A percentile compares a stretch with the other conserved stretches of the same genome.
Evolutionary conservation across 2,113 vertebrate species (phyloP).

Genomic region (Gila orcuttii): DNA sequence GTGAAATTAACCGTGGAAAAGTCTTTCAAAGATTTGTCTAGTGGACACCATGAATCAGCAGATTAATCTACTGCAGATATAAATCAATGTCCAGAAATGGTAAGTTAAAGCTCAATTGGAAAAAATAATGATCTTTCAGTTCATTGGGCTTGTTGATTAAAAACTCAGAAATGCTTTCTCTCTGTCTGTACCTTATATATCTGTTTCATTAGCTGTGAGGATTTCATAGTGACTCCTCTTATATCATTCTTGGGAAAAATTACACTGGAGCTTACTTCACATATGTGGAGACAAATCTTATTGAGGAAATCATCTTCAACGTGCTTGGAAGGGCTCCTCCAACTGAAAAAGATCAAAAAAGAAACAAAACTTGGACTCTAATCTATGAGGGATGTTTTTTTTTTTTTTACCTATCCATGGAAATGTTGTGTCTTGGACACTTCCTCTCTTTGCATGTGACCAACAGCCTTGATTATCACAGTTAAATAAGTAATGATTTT

Average conservation of each 20-base stretch:
- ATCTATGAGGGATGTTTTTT: neutral
- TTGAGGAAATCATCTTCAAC: neutral
- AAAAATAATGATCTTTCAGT: neutral
- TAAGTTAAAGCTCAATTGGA: neutral
- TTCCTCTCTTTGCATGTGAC: neutral
- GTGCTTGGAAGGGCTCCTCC: neutral
- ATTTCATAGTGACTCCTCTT: neutral
- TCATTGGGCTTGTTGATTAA: neutral
- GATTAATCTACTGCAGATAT: neutral
- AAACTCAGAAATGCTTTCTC: neutral
- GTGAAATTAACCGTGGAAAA: neutral
- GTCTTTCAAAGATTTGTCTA: neutral
- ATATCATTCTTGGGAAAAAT: neutral
- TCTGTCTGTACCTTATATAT: neutral
- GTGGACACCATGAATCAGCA: neutral
- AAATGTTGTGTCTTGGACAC: too few relatives aligned
- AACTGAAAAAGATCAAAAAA: neutral
- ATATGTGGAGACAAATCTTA: slow-evolving; percentile 3
- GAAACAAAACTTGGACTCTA: neutral
- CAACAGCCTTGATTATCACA: neutral
- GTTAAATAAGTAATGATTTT: neutral
- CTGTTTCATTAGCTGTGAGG: neutral
- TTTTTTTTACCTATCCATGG: neutral
- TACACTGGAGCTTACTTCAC: neutral
- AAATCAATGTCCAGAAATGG: neutral